These are phyloP conservation scores for Lontra canadensis DNA, from an alignment of 2,113 vertebrate genomes.

Conservation along the genomic window DNA sequence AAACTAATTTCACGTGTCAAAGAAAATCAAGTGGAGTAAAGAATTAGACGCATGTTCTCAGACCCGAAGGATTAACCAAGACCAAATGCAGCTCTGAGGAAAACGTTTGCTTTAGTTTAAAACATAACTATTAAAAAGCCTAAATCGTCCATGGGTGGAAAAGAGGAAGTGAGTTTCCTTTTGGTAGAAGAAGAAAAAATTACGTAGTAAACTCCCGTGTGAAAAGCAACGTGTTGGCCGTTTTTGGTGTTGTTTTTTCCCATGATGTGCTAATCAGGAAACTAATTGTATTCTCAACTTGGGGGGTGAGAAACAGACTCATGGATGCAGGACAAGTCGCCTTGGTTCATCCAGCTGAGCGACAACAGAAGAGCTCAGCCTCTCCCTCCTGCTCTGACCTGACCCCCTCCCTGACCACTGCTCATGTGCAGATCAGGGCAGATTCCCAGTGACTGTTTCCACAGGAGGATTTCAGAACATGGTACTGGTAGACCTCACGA, in stretches of 20 bases:
- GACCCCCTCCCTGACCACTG: no score
- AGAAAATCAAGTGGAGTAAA: neutral
- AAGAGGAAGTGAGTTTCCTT: neutral
- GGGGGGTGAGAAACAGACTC: neutral
- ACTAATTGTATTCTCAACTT: neutral
- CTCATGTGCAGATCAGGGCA: fast-evolving
- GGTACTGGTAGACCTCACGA: fast-evolving
- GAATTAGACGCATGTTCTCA: neutral
- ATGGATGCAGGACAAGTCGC: neutral
- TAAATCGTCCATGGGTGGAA: neutral
- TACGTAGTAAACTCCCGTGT: neutral
- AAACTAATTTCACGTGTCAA: neutral
- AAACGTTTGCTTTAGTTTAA: neutral
- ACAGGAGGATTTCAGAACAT: no score
- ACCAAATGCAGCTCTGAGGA: neutral
- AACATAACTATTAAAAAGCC: neutral
- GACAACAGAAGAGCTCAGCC: fast-evolving
- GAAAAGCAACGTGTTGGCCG: neutral
- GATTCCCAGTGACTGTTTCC: no score
- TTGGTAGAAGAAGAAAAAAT: neutral
- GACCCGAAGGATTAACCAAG: neutral
- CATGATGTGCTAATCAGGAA: neutral
- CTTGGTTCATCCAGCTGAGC: neutral
- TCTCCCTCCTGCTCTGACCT: no score
- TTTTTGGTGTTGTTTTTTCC: neutral